Evolutionary conservation across 2,113 vertebrate species (phyloP).

Genomic region (Cyprinodon variegatus): DNA sequence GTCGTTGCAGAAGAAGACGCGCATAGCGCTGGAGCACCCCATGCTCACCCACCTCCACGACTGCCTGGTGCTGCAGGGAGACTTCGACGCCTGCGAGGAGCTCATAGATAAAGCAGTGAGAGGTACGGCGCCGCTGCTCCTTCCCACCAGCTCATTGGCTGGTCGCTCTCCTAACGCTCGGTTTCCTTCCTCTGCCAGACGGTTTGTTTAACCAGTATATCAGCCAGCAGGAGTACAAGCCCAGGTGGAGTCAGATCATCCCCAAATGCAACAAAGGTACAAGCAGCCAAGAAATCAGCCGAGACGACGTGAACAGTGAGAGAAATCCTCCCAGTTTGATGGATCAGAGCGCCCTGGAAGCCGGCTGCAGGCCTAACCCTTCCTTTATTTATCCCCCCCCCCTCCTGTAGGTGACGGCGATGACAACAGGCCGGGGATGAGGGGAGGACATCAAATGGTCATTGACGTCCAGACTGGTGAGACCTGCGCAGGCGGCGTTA

Average conservation of each 20-base stretch:
- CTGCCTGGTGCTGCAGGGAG: slow-evolving; percentile 92
- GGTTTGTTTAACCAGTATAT: slow-evolving; percentile 99
- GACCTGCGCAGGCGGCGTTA: slow-evolving; percentile 42
- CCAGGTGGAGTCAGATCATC: slow-evolving; percentile 98
- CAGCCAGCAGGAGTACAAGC: slow-evolving; percentile 99
- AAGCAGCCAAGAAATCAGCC: slow-evolving; percentile 67
- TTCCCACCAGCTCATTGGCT: too few species aligned
- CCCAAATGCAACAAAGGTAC: slow-evolving; percentile 97
- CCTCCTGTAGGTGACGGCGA: slow-evolving; percentile 87
- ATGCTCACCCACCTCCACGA: slow-evolving; percentile 97
- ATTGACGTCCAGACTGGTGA: slow-evolving; percentile 98
- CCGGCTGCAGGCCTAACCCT: slow-evolving; percentile 2
- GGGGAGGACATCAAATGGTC: slow-evolving; percentile 99
- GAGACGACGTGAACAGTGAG: slow-evolving; percentile 75
- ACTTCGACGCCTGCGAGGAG: slow-evolving; percentile 96
- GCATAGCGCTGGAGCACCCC: slow-evolving; percentile 94
- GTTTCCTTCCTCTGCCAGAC: slow-evolving; percentile 72
- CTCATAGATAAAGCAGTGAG: slow-evolving; percentile 98
- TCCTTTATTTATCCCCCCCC: slow-evolving; percentile 2
- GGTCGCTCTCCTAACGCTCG: neutral
- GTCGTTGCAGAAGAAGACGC: slow-evolving; percentile 98
- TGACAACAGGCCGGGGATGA: slow-evolving; percentile 96
- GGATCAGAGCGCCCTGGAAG: neutral
- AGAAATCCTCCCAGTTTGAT: slow-evolving; percentile 1
- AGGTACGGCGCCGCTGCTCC: slow-evolving; percentile 75